Evolutionary conservation across 1,140 invertebrate genomes (phyloP).

Genomic region (Heliothis virescens): DNA sequence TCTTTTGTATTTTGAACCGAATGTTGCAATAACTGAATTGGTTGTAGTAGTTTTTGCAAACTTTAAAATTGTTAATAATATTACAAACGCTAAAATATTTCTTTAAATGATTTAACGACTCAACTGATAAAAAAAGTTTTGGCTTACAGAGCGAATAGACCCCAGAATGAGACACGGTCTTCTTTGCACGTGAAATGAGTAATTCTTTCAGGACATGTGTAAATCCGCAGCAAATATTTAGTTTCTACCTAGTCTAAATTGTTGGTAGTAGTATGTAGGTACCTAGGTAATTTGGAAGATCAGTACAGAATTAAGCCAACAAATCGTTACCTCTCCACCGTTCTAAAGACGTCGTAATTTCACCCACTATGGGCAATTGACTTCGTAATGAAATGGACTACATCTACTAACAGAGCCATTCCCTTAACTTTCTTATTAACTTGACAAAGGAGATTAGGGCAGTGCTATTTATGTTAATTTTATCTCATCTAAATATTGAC

Average conservation of each 20-base stretch:
- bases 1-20: conserved; percentile 17
- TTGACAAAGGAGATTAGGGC: neutral
- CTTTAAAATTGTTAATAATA: too few relatives aligned
- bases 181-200: too few relatives aligned
- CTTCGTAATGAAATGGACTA: conserved; percentile 1
- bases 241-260: too few relatives aligned
- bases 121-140: too few relatives aligned
- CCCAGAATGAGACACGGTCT: too few relatives aligned
- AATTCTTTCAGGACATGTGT: too few relatives aligned
- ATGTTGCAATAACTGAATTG: neutral
- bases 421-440: neutral
- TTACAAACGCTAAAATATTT: too few relatives aligned
- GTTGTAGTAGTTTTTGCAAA: neutral
- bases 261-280: too few relatives aligned
- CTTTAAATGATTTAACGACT: too few relatives aligned
- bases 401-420: neutral
- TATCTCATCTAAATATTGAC: neutral
- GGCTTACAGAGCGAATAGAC: too few relatives aligned
- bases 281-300: too few relatives aligned
- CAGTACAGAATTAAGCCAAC: neutral
- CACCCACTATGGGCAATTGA: neutral
- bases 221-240: too few relatives aligned
- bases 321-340: conserved; percentile 2
- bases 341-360: neutral
- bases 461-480: neutral